These are phyloP conservation scores for Caerostris darwini DNA, from an alignment of 1,140 invertebrate species.

Conservation along the genomic window DNA sequence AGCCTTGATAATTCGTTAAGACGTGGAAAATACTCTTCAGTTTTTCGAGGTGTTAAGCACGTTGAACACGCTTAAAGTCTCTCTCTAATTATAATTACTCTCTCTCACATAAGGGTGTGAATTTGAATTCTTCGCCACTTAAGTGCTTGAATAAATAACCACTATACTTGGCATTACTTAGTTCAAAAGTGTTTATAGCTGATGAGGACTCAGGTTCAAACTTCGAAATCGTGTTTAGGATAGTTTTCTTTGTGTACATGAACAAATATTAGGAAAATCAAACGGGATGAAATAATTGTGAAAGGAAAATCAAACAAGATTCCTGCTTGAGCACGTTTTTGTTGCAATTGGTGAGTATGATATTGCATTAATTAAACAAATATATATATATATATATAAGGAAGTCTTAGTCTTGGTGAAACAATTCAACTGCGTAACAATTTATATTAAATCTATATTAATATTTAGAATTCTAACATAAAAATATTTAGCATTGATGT, in stretches of 20 bases:
- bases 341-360: not conserved
- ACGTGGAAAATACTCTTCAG: not conserved
- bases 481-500: no score
- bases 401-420: no score
- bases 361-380: not conserved
- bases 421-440: no score
- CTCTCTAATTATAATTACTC: not conserved
- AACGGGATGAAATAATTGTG: not conserved
- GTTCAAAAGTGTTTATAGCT: not conserved
- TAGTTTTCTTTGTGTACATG: not conserved
- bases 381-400: no score
- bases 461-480: no score
- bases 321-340: not conserved
- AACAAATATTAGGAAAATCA: not conserved
- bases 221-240: not conserved
- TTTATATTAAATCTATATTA: no score
- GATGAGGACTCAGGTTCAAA: not conserved
- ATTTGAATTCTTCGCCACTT: not conserved
- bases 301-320: not conserved
- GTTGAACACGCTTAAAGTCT: not conserved
- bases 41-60: constrained; percentile 7
- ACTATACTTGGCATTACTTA: not conserved
- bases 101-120: not conserved
- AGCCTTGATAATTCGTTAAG: not conserved
- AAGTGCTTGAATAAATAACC: not conserved